A percentile compares a stretch with the other conserved stretches of the same genome.
Evolutionary conservation across 1,140 invertebrate species (phyloP).

Genomic region (Zaprionus africanus): DNA sequence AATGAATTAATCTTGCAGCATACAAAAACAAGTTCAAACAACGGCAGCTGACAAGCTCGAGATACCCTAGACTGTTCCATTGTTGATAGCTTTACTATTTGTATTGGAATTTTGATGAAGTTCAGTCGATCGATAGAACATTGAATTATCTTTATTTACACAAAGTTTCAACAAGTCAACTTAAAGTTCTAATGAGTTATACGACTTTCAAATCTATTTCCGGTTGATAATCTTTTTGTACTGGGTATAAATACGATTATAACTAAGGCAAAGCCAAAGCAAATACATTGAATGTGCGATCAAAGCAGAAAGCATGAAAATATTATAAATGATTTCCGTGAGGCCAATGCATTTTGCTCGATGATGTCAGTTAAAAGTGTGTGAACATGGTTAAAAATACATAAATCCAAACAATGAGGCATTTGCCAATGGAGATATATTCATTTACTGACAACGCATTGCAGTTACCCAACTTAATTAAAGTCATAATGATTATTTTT

Average conservation of each 20-base stretch:
- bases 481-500: constrained; percentile 55
- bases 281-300: constrained; percentile 19
- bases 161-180: not conserved
- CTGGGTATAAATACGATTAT: not conserved
- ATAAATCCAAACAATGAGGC: constrained; percentile 20
- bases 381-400: constrained; percentile 45
- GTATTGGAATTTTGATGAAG: not conserved
- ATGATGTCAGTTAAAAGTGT: constrained; percentile 38
- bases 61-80: not conserved
- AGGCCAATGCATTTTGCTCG: constrained; percentile 30
- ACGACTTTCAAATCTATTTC: not conserved
- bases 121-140: not conserved
- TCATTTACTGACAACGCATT: not conserved
- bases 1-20: constrained; percentile 69
- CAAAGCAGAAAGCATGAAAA: constrained; percentile 29
- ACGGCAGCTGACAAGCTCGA: not conserved
- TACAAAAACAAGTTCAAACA: constrained; percentile 4
- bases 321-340: constrained; percentile 38
- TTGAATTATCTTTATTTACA: not conserved
- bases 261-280: not conserved
- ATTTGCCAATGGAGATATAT: constrained; percentile 14
- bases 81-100: not conserved
- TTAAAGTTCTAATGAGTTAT: not conserved
- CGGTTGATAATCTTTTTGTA: not conserved
- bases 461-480: constrained; percentile 22